Evolutionary conservation across 2,888 invertebrate species (phyloP), one percentile per base, ranked within the genome.

Genomic region (Cephalotes varians): DNA sequence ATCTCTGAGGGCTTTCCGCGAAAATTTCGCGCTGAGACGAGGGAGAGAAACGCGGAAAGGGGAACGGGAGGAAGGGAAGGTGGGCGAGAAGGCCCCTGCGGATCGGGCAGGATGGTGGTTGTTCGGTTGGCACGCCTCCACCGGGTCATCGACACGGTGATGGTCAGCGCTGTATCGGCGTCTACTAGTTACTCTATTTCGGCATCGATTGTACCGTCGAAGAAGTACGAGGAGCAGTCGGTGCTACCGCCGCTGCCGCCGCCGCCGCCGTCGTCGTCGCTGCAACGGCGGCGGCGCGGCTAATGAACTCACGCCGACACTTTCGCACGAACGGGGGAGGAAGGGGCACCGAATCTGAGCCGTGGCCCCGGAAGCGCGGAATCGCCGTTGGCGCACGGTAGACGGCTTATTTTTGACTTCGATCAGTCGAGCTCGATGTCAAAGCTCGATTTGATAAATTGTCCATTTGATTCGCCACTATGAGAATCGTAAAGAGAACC

Each of bases 141-240:
- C 80, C 73, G 76, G 81, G 81, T 82, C 81, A 82, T 76, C 76
- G 81, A 82, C 81, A 82, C 81, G 81, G 56, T 69, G 77, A 77
- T 67, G 77, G 77, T 77, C 77, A 77, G 77, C 56, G 77, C 77
- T 77, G 69, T 77, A 77, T 77, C 69, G 77, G 77, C 67, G 67
- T 77, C 67, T 77, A 77, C 67, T 77, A 77, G 77, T 77, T 77
- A 77, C 77, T 77, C 77, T 77, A 77, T 77, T 77, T 77, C 77
- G 77, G 69, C 77, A 77, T 77, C 77, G 77, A 77, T 77, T 77
- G 77, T 77, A 56, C 77, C 73, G 67, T 77, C 77, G 67, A 77
- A 67, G 77, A 67, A 67, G 67, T 56, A 77, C 67, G 65, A 67
- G 54, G 56, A 56, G 56, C 44, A 49, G 25, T 37, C 72, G 56